These are phyloP conservation scores for Acholoe squamosa DNA, from an alignment of 2,888 invertebrate genomes.

Conservation along the genomic window DNA sequence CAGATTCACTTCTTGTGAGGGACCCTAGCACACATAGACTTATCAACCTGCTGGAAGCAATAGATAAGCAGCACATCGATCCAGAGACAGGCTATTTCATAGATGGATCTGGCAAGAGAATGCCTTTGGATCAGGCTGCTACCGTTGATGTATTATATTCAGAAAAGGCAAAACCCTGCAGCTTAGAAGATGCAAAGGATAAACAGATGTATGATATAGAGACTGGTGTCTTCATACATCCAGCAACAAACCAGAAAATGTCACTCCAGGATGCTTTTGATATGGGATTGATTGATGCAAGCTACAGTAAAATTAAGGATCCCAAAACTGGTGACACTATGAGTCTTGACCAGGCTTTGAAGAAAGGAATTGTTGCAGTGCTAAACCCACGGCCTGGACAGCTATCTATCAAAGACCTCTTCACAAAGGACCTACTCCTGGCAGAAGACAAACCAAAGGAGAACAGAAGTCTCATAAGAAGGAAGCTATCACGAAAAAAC, in stretches of 20 bases:
- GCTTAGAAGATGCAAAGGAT: conserved; percentile 34
- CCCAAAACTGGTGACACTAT: conserved; percentile 87
- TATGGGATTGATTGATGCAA: conserved; percentile 57
- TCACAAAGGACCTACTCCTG: neutral
- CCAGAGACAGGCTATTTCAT: conserved; percentile 10
- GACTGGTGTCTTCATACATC: conserved; percentile 63
- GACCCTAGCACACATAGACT: neutral
- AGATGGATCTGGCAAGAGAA: neutral
- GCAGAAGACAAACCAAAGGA: neutral
- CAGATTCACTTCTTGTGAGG: neutral
- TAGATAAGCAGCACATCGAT: neutral
- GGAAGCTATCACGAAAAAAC: conserved; percentile 44
- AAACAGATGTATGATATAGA: conserved; percentile 23
- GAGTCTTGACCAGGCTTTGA: conserved; percentile 90
- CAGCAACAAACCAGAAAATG: conserved; percentile 62
- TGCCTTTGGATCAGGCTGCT: neutral
- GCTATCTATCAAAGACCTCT: neutral
- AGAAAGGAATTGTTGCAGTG: conserved; percentile 22
- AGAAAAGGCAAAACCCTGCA: neutral
- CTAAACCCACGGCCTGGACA: conserved; percentile 80
- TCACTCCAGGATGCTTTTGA: conserved; percentile 62
- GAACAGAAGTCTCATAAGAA: neutral
- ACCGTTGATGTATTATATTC: neutral
- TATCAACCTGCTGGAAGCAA: neutral
- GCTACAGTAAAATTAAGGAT: neutral